Conservation (phyloP, 2,113 vertebrate species). For the Strix aluco region DNA sequence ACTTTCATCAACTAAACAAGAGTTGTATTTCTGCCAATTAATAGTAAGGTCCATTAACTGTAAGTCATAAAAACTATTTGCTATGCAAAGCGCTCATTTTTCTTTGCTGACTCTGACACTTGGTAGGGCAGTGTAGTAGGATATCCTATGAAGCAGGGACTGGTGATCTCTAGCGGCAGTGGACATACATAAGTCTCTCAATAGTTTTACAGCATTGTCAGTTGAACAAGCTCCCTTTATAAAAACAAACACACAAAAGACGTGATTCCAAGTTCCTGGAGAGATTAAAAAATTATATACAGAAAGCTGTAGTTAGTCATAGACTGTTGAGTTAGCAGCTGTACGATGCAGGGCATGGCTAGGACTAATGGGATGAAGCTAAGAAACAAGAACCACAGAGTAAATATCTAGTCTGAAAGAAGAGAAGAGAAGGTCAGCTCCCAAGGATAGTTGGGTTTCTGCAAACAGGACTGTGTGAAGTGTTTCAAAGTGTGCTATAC, state of each 20-base stretch:
- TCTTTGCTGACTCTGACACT: neutral
- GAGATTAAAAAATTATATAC: neutral
- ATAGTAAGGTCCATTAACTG: slow-evolving; percentile 21
- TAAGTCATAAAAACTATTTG: slow-evolving; percentile 10
- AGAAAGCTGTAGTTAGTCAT: neutral
- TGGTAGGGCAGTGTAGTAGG: neutral
- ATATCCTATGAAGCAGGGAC: neutral
- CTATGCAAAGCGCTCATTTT: neutral
- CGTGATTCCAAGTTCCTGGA: neutral
- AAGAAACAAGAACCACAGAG: neutral
- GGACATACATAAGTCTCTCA: neutral
- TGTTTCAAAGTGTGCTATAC: neutral
- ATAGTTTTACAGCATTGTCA: neutral
- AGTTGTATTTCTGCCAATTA: slow-evolving; percentile 47
- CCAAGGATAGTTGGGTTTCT: neutral
- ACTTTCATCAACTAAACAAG: slow-evolving; percentile 29
- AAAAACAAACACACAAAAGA: neutral
- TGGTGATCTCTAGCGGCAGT: neutral
- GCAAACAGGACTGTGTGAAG: neutral
- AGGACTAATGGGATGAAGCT: neutral
- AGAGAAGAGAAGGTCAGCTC: neutral
- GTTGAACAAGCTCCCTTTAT: neutral
- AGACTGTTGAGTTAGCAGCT: neutral
- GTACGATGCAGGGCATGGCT: neutral
- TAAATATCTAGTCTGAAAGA: neutral